Evolutionary conservation across 2,797 vertebrate genomes (phyloP).

Genomic region (Remorina albescens): DNA sequence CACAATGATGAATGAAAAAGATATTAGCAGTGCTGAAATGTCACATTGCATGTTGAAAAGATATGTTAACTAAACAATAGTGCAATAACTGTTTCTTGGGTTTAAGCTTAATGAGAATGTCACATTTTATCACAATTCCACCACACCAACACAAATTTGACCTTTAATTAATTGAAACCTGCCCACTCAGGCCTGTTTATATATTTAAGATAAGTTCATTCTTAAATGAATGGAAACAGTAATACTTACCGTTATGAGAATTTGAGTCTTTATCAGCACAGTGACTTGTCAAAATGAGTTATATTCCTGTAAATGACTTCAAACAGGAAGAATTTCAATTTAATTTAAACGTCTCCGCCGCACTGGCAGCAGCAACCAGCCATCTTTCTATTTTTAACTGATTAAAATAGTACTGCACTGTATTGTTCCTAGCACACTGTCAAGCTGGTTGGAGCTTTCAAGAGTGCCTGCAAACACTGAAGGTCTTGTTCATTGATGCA

Average conservation of each 20-base stretch:
- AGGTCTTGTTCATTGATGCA: conserved; percentile 36
- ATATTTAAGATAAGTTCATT: too few species aligned
- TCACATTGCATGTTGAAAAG: too few species aligned
- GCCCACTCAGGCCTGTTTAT: not conserved
- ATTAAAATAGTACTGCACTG: not conserved
- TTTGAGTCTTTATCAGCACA: not conserved
- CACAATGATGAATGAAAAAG: not conserved
- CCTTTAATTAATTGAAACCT: not conserved
- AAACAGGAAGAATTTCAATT: not conserved
- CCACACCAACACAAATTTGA: not conserved
- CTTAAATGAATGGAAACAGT: not conserved
- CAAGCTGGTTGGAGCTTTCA: not conserved
- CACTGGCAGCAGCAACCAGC: not conserved
- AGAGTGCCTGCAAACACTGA: conserved; percentile 16
- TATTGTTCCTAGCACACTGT: not conserved
- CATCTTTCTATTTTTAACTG: conserved; percentile 1
- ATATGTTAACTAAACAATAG: too few species aligned
- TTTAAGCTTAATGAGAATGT: not conserved
- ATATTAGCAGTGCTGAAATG: not conserved
- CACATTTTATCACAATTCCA: too few species aligned
- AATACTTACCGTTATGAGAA: not conserved
- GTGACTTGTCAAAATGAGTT: not conserved
- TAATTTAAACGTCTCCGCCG: not conserved
- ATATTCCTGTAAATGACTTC: not conserved
- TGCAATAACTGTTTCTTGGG: too few species aligned